phyloP scores from a whole-genome alignment of 2,113 vertebrate species.

The Acinonyx jubatus region DNA sequence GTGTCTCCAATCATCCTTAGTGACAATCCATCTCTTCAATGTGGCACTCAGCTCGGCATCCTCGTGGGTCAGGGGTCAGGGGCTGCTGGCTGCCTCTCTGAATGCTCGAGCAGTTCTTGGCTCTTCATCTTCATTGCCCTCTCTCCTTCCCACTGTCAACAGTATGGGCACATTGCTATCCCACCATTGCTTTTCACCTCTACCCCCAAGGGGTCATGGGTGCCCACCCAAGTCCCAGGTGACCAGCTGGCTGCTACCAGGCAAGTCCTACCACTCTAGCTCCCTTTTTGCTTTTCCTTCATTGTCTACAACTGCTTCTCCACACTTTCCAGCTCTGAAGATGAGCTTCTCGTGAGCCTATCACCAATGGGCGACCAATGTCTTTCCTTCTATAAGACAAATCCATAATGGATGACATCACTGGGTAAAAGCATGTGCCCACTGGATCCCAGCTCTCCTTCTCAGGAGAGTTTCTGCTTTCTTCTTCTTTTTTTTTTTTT shows the following conservation, averaged over 20 bases:
- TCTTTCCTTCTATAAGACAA: neutral
- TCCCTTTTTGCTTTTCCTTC: neutral
- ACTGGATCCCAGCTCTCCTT: neutral
- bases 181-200: neutral
- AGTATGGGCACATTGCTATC: neutral
- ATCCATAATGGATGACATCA: neutral
- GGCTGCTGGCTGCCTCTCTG: neutral
- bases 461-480: neutral
- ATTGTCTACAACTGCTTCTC: neutral
- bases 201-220: neutral
- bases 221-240: neutral
- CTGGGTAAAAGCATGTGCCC: neutral
- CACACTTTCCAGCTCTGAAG: neutral
- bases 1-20: neutral
- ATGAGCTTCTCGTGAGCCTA: neutral
- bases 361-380: neutral
- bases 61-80: neutral
- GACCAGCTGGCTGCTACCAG: neutral
- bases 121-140: neutral
- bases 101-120: neutral
- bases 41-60: neutral
- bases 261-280: neutral
- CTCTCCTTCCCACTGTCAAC: neutral
- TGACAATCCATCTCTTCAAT: neutral
- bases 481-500: neutral